These are phyloP conservation scores for Tachycineta bicolor DNA, from an alignment of 2,113 vertebrate species.

Conservation along the genomic window DNA sequence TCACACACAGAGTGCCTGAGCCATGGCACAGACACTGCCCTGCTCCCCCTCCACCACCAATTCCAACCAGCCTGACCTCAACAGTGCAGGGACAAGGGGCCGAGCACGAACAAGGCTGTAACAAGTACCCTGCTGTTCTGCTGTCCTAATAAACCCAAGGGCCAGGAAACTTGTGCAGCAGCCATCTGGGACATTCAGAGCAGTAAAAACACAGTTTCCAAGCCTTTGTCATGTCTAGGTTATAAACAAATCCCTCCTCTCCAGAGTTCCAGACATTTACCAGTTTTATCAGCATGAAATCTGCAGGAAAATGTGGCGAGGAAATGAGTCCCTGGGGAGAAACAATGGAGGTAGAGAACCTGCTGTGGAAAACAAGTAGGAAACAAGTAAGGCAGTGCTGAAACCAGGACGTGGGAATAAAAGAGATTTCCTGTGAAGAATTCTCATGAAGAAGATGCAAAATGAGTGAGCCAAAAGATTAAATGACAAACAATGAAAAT, in stretches of 20 bases:
- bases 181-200: not conserved
- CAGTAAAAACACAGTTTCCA: not conserved
- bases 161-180: not conserved
- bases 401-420: not conserved
- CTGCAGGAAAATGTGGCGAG: not conserved
- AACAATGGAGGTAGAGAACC: not conserved
- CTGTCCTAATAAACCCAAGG: not conserved
- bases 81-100: not conserved
- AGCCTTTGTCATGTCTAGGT: not conserved
- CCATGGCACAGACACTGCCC: not conserved
- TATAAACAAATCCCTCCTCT: not conserved
- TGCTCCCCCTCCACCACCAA: not conserved
- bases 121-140: not conserved
- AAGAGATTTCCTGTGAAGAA: not conserved
- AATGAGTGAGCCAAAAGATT: not conserved
- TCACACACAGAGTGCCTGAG: not conserved
- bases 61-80: not conserved
- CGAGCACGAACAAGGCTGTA: fast-evolving
- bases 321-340: not conserved
- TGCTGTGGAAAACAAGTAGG: not conserved
- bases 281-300: not conserved
- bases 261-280: not conserved
- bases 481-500: not conserved
- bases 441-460: not conserved
- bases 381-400: not conserved